Conservation (phyloP, 2,113 vertebrate species). For the Pachypanchax playfairii region DNA sequence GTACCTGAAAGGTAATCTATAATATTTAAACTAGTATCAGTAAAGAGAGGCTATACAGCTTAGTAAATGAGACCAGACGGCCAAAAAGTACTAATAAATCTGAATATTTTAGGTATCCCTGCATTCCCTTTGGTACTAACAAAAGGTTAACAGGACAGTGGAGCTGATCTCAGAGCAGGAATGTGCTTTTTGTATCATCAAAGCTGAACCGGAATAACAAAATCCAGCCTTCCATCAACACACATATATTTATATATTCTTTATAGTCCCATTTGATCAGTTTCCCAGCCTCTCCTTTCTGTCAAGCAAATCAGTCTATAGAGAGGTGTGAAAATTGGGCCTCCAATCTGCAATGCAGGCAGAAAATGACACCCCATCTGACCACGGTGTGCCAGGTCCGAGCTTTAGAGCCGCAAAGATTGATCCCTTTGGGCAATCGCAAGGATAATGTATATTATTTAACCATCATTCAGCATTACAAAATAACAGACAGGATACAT, state of each 20-base stretch:
- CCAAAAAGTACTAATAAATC: constrained; percentile 12
- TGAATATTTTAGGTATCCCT: constrained; percentile 5
- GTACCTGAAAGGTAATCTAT: too few relatives aligned
- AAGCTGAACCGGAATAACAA: constrained; percentile 63
- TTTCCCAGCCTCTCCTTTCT: constrained; percentile 51
- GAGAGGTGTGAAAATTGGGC: constrained; percentile 75
- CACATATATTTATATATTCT: constrained; percentile 60
- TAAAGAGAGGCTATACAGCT: too few relatives aligned
- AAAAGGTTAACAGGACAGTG: constrained; percentile 28
- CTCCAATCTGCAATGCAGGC: constrained; percentile 70
- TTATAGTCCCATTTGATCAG: constrained; percentile 61
- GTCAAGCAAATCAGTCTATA: constrained; percentile 67
- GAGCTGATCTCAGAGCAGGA: constrained; percentile 33
- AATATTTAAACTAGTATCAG: too few relatives aligned
- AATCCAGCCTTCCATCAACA: constrained; percentile 72
- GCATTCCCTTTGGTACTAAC: constrained; percentile 11
- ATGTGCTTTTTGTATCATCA: too few relatives aligned
- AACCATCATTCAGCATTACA: constrained; percentile 65
- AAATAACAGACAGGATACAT: constrained; percentile 67
- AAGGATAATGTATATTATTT: constrained; percentile 80
- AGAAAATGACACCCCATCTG: constrained; percentile 72
- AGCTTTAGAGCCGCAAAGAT: constrained; percentile 66
- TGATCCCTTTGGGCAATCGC: constrained; percentile 70
- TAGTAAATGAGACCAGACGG: too few relatives aligned
- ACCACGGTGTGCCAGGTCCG: constrained; percentile 35